Conservation (phyloP, 2,113 vertebrate species). For the Cathartes aura region DNA sequence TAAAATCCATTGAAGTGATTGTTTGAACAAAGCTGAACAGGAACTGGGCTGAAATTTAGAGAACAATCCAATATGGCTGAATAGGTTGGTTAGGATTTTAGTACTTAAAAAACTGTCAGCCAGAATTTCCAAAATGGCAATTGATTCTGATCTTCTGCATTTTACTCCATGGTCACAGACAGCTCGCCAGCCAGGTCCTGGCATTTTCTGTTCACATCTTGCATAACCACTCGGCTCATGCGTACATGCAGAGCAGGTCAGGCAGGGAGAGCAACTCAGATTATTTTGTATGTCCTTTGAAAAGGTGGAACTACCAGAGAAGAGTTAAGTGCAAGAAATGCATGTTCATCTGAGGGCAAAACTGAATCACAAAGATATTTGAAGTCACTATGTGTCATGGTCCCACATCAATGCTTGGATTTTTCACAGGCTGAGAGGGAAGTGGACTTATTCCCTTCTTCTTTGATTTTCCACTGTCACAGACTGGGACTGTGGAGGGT, state of each 20-base stretch:
- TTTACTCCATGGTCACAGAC: background rate
- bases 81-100: background rate
- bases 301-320: background rate
- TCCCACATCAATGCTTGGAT: background rate
- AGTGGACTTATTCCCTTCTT: background rate
- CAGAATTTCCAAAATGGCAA: background rate
- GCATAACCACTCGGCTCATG: background rate
- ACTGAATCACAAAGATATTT: background rate
- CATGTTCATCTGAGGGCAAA: background rate
- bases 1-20: background rate
- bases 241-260: accelerated
- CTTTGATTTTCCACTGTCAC: background rate
- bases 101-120: background rate
- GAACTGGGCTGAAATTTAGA: background rate
- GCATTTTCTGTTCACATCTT: background rate
- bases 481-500: background rate
- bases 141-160: background rate
- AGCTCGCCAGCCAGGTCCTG: background rate
- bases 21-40: background rate
- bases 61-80: background rate
- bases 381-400: background rate
- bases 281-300: background rate
- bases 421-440: background rate
- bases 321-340: background rate
- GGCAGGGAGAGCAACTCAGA: background rate